These are phyloP conservation scores for Cephus sareptanus DNA, from an alignment of 2,888 invertebrate genomes.

Conservation along the genomic window DNA sequence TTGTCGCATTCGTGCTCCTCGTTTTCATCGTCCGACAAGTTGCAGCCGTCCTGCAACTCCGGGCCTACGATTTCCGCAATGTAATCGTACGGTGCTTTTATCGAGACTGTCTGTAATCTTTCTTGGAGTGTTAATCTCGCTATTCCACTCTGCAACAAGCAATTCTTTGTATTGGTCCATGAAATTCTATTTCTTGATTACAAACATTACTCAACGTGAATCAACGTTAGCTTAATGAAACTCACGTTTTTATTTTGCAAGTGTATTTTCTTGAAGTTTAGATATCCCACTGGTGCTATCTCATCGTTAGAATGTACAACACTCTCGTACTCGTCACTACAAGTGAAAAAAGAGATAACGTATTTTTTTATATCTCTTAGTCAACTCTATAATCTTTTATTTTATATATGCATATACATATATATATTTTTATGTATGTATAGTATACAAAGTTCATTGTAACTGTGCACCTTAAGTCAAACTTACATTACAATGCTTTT, in stretches of 20 bases:
- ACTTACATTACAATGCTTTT: conserved; percentile 91
- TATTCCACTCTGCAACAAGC: conserved; percentile 47
- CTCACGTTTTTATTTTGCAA: conserved; percentile 75
- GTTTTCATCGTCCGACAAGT: conserved; percentile 61
- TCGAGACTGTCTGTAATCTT: conserved; percentile 54
- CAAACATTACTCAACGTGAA: not conserved
- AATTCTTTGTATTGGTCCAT: not conserved
- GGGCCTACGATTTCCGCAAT: conserved; percentile 62
- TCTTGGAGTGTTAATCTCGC: conserved; percentile 58
- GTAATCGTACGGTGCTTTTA: conserved; percentile 60
- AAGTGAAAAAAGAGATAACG: conserved; percentile 46
- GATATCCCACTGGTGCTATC: conserved; percentile 94
- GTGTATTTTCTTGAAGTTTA: conserved; percentile 86
- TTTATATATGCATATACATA: conserved; percentile 19
- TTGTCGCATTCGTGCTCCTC: conserved; percentile 54
- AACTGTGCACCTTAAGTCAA: conserved; percentile 30
- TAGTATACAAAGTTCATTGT: conserved; percentile 11
- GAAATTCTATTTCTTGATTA: no score
- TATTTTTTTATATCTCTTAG: conserved; percentile 11
- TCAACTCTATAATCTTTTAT: conserved; percentile 9
- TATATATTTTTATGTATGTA: conserved; percentile 10
- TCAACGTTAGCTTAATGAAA: conserved; percentile 10
- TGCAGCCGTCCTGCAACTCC: conserved; percentile 62
- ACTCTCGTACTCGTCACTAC: conserved; percentile 86
- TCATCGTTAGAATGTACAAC: conserved; percentile 92